Evolutionary conservation across 2,888 invertebrate species (phyloP).

Genomic region (Cryptocephalus moraei): DNA sequence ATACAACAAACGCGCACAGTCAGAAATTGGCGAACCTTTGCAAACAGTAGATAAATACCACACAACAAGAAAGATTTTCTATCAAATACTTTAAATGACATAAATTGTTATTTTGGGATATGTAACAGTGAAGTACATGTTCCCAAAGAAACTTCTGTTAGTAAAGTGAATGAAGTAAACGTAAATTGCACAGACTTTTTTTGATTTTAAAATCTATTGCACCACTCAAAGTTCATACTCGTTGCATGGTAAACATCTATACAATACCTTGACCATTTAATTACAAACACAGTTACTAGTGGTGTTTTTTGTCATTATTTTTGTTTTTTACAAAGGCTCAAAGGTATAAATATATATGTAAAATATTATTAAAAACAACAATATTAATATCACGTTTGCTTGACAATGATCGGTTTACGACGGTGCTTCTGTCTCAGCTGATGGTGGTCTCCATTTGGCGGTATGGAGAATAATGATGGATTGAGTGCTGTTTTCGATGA

Average conservation of each 20-base stretch:
- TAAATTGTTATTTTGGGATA: too few species aligned
- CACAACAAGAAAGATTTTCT: too few species aligned
- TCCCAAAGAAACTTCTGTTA: too few species aligned
- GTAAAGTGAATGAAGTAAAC: too few species aligned
- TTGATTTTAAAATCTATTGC: too few species aligned
- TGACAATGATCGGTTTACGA: slow-evolving; percentile 28
- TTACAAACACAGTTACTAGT: not conserved
- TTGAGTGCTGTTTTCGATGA: slow-evolving; percentile 43
- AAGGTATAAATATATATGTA: slow-evolving; percentile 17
- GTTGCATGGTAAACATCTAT: too few species aligned
- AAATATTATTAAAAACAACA: slow-evolving; percentile 20
- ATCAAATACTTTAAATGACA: too few species aligned
- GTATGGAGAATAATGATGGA: slow-evolving; percentile 40
- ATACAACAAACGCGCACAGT: not conserved
- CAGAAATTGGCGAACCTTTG: slow-evolving; percentile 21
- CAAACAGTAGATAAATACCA: slow-evolving; percentile 11
- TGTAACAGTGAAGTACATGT: too few species aligned
- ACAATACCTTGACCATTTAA: slow-evolving; percentile 14
- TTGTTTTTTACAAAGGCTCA: slow-evolving; percentile 22
- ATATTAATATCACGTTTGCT: slow-evolving; percentile 27
- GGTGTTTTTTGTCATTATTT: slow-evolving; percentile 3
- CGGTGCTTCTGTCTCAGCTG: slow-evolving; percentile 34
- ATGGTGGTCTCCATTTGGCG: slow-evolving; percentile 9
- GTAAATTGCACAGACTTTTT: too few species aligned
- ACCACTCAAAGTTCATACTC: too few species aligned